Base-by-base conservation (phyloP, 2,113 vertebrate genomes). In the Echinops telfairi region DNA sequence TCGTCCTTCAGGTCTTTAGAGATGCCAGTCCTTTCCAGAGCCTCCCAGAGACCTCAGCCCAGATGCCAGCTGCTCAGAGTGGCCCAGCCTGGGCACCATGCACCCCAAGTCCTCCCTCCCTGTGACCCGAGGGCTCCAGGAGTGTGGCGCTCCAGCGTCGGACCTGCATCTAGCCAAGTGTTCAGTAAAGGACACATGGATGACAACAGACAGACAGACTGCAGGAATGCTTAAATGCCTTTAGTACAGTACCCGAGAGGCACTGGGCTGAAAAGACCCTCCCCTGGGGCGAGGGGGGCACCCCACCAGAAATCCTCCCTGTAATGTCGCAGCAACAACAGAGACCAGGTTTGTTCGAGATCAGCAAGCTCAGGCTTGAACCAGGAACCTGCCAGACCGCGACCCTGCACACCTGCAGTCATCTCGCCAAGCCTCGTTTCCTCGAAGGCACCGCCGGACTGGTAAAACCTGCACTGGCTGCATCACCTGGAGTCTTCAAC, bases 201-300 rank as follows among this genome's bases (percentile, higher is more conserved):
- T 1, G 38, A 75, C 0, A 5, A 68, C 17, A 1, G 3, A 33
- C 17, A 1, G 3, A 33, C 3, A 57, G 11, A 76, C 22, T 6
- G 22, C 0, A n/a, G 14, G 23, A 10, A 27, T 31, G 31, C 40
- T 85, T 64, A 92, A 73, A 71, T 40, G 43, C 2, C 27, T 80
- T 25, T 8, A 70, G 40, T 40, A 40, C 7, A 40, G 38, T 23
- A 47, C 29, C 47, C 31, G 38, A 79, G 66, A 31, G 12, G 33
- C 73, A 8, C 3, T 15, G 40, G 6, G 10, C 62, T 43, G 57
- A 11, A 73, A 31, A 79, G 66, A 38, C 20, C n/a, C 33, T 83
- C 38, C 17, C n/a, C 33, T 57, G 17, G 0, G 17, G 10, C 40
- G 29, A 57, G 7, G 58, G 40, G 40, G 40, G 40, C 43, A 76